A percentile compares a stretch with the other conserved stretches of the same genome.
Evolutionary conservation across 2,888 invertebrate species (phyloP).

Genomic region (Tuberolachnus salignus): DNA sequence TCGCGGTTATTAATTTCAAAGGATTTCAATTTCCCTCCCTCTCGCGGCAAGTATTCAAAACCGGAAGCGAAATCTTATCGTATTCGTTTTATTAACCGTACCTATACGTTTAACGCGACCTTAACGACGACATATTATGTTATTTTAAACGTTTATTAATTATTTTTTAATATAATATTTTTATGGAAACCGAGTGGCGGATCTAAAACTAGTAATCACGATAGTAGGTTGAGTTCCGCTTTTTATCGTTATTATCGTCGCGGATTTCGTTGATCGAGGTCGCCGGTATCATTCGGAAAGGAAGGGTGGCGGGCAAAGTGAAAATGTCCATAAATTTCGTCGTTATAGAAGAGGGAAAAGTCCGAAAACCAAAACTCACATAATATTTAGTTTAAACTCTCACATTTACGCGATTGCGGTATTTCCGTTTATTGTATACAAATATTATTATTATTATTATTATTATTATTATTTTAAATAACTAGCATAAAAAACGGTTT

Average conservation of each 20-base stretch:
- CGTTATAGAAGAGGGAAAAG: background rate
- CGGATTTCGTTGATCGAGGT: too few species aligned
- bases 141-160: background rate
- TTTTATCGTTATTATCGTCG: background rate
- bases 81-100: background rate
- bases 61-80: background rate
- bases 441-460: too few species aligned
- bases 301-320: background rate
- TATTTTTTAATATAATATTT: background rate
- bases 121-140: background rate
- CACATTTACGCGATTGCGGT: too few species aligned
- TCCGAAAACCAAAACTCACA: too few species aligned
- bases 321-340: background rate
- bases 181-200: background rate
- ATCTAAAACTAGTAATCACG: background rate
- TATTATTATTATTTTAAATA: too few species aligned
- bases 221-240: background rate
- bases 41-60: too few species aligned
- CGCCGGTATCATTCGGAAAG: too few species aligned
- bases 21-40: too few species aligned
- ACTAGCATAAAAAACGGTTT: too few species aligned
- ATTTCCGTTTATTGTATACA: too few species aligned
- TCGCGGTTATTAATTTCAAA: too few species aligned
- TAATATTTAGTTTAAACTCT: too few species aligned
- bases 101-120: background rate